Base-by-base conservation (phyloP, 2,113 vertebrate species). In the Alces alces region DNA sequence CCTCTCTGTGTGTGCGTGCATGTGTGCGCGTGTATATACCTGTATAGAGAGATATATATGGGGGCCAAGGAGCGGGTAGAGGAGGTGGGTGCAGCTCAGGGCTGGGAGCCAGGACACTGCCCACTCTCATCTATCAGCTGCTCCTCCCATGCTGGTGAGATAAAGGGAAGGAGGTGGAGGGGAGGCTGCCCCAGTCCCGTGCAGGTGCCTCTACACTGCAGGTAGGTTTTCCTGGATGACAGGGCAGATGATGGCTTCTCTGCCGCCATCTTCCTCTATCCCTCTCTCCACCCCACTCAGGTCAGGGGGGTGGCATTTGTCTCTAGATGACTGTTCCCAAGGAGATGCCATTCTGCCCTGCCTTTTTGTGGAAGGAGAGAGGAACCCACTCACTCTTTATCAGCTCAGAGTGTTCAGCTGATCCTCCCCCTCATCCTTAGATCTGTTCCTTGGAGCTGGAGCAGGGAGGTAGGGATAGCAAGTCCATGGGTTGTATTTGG, bases 1-100 rank as follows among this genome's bases (percentile, higher is more conserved):
- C 97, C 97, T 97, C 97, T 97, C 87, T 97, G 89, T 97, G 97
- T 97, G 96, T 97, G 98, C 93, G 96, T 98, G 95, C 94, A 47
- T 96, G 97, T 98, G 97, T 97, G 97, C 95, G 86, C 89, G 91
- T 98, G 98, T 98, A 96, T 96, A 97, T 97, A 96, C 54, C 55
- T 96, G 91, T 97, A 97, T 80, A 97, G 93, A 97, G 93, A 98
- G 93, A 97, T 79, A 82, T 86, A 97, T 97, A 92, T 78, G 19
- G 93, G 97, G 79, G 76, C 86, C 54, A 70, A 91, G 93, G 87
- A 54, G 54, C 21, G 43, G 60, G 85, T 93, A 80, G 45, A 79
- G 39, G 17, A 58, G 78, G 88, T 89, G 43, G 90, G 47, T 61
- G 50, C 27, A 91, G 97, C 96, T 96, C 76, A 91, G 96, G 92